Percentiles rank a stretch among this genome's conserved stretches.
Evolutionary conservation across 2,113 vertebrate species (phyloP).

Genomic region (Anser cygnoides): DNA sequence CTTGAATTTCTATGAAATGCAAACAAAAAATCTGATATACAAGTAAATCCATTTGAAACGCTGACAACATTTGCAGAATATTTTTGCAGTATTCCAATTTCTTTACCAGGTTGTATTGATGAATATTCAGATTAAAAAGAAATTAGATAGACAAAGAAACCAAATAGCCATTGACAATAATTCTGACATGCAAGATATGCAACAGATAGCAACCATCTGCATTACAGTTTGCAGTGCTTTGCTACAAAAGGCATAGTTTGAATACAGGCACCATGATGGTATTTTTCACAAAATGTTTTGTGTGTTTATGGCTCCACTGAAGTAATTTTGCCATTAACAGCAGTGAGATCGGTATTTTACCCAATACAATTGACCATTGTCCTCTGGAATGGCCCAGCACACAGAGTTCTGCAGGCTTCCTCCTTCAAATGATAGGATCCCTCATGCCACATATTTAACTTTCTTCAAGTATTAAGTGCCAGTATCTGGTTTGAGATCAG

Average conservation of each 20-base stretch:
- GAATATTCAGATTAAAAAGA: neutral
- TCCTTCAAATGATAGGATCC: constrained; percentile 19
- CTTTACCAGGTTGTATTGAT: neutral
- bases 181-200: neutral
- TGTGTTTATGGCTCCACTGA: neutral
- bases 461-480: constrained; percentile 2
- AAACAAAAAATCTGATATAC: neutral
- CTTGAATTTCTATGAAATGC: neutral
- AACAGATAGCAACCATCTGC: neutral
- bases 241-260: neutral
- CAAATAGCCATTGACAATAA: neutral
- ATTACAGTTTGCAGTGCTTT: neutral
- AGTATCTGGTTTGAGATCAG: constrained; percentile 43
- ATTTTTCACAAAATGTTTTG: neutral
- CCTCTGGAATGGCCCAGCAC: neutral
- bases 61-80: neutral
- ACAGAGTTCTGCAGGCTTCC: neutral
- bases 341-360: neutral
- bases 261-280: neutral
- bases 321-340: neutral
- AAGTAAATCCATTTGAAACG: neutral
- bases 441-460: neutral
- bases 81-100: neutral
- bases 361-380: constrained; percentile 3
- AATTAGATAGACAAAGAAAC: neutral